A percentile compares a stretch with the other conserved stretches of the same genome.
phyloP scores from a whole-genome alignment of 64 coral and sea anemone genomes.

The Catalaphyllia jardinei region DNA sequence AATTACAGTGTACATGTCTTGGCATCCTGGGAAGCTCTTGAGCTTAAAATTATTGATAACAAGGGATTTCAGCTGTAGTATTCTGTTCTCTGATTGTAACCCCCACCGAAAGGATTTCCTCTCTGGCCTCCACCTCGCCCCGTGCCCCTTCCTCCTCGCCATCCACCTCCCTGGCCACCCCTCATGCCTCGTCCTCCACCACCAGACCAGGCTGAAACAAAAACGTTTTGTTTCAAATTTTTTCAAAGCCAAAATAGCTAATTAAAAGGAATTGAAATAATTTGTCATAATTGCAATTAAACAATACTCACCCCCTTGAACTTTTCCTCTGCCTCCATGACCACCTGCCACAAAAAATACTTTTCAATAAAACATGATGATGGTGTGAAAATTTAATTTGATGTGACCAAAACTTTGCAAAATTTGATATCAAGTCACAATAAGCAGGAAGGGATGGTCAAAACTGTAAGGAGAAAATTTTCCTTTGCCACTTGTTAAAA shows the following conservation, averaged over 20 bases:
- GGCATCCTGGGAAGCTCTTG: no score
- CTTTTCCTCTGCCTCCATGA: conserved; percentile 74
- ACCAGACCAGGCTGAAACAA: conserved; percentile 17
- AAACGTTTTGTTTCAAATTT: no score
- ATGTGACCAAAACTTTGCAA: no score
- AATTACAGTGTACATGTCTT: no score
- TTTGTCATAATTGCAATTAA: no score
- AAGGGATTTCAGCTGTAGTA: conserved; percentile 74
- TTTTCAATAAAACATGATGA: no score
- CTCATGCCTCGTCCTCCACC: conserved; percentile 16
- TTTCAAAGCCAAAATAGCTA: not conserved
- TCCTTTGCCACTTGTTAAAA: no score
- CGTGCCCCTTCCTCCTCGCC: conserved; percentile 22
- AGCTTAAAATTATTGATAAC: not conserved
- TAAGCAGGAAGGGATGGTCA: no score
- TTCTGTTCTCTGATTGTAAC: conserved; percentile 17
- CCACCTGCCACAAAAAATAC: conserved; percentile 45
- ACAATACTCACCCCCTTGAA: conserved; percentile 67
- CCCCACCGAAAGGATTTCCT: conserved; percentile 44
- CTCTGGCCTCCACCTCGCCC: conserved; percentile 17
- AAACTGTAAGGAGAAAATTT: no score
- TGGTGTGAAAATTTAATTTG: no score
- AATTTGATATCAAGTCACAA: no score
- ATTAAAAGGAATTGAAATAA: not conserved
- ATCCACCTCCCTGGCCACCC: conserved; percentile 15